Evolutionary conservation across 2,888 invertebrate genomes (phyloP), one percentile per base, ranked within the genome.

Genomic region (Hedya salicella): DNA sequence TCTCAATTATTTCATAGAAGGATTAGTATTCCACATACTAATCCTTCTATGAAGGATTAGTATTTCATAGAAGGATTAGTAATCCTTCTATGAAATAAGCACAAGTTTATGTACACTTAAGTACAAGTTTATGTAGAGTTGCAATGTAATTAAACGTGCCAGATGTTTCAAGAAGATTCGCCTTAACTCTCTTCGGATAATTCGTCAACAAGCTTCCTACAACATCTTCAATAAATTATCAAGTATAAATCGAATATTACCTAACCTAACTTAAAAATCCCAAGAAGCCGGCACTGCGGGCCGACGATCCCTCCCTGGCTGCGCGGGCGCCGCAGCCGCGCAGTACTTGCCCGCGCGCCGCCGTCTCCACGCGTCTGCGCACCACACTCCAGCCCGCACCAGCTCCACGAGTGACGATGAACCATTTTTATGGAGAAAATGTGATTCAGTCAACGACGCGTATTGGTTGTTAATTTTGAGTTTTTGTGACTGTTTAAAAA

Each of bases 361-460:
- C 13, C 36, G 72, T 61, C 69, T 54, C 59, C 69, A 72, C 77
- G 78, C 80, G 73, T 25, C 21, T 14, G 25, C 25, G 25, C 17
- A n/a, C 30, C 19, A 16, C 39, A 8, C 11, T 32, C 21, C 36
- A 36, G 9, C 11, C 36, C 46, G 44, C 17, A 52, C 68, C 69
- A 53, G 56, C 73, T 67, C 56, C 73, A 75, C 25, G 73, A 71
- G 72, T 75, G 71, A 81, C 75, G 84, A 87, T 88, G 90, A 88
- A 87, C 88, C 89, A 90, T 91, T 89, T 90, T 90, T 88, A 80
- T 81, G 81, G 73, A 83, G 86, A 91, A 91, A 91, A 91, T 91
- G 91, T 91, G 89, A 88, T 89, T 89, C 89, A 86, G 85, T 88
- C 89, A 79, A 81, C 79, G 80, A 80, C 19, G 25, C 8, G 36